These are phyloP conservation scores for Nyctalus aviator DNA, from an alignment of 2,797 vertebrate species.

Conservation along the genomic window DNA sequence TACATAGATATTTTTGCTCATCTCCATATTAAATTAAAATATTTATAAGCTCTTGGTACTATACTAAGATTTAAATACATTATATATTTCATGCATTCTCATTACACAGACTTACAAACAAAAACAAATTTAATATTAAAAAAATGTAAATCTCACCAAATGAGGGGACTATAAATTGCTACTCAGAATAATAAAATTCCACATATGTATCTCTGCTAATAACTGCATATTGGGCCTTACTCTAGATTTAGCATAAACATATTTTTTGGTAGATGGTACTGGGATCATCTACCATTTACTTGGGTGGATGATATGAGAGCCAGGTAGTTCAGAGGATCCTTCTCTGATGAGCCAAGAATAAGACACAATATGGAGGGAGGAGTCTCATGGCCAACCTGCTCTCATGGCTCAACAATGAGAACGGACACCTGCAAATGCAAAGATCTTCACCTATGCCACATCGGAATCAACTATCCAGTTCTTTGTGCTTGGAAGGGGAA, in stretches of 20 bases:
- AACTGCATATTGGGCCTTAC: background rate
- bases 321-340: background rate
- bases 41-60: background rate
- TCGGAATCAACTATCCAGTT: background rate
- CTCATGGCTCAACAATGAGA: background rate
- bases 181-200: constrained; percentile 23
- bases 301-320: background rate
- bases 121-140: background rate
- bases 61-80: background rate
- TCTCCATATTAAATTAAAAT: constrained; percentile 1
- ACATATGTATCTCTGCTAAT: background rate
- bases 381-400: too few species aligned
- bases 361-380: background rate
- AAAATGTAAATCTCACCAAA: background rate
- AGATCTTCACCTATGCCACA: background rate
- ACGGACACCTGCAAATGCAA: background rate
- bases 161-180: background rate
- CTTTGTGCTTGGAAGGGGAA: background rate
- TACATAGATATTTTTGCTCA: background rate
- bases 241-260: background rate
- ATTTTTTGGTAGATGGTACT: background rate
- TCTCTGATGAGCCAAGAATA: background rate
- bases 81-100: background rate
- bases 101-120: constrained; percentile 4
- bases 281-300: background rate